phyloP scores from a whole-genome alignment of 2,113 vertebrate species.

The Odontesthes bonariensis region DNA sequence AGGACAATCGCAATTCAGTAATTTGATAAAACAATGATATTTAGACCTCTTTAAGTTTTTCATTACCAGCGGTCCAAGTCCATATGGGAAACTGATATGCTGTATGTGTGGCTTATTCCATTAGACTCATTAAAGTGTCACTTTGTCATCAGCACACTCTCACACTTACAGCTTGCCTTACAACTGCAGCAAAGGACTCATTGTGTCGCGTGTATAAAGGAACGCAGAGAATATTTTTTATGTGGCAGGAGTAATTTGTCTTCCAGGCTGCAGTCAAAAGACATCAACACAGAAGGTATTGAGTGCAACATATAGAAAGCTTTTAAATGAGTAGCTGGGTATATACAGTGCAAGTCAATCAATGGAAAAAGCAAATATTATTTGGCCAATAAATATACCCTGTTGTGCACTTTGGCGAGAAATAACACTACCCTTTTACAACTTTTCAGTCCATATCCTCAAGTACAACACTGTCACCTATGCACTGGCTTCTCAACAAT shows the following conservation, averaged over 20 bases:
- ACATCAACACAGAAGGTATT: slow-evolving; percentile 43
- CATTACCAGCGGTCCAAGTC: slow-evolving; percentile 57
- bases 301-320: slow-evolving; percentile 39
- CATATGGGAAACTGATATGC: slow-evolving; percentile 60
- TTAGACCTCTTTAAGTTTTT: slow-evolving; percentile 54
- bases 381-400: slow-evolving; percentile 25
- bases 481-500: slow-evolving; percentile 21
- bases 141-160: slow-evolving; percentile 69
- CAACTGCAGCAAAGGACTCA: slow-evolving; percentile 64
- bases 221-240: slow-evolving; percentile 54
- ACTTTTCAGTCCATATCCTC: slow-evolving; percentile 19
- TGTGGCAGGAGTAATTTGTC: slow-evolving; percentile 62
- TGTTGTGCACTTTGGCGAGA: neutral
- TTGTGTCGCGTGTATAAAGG: slow-evolving; percentile 60
- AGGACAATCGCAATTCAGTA: slow-evolving; percentile 49
- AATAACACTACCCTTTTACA: slow-evolving; percentile 7
- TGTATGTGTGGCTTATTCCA: slow-evolving; percentile 71
- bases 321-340: slow-evolving; percentile 16
- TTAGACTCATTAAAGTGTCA: slow-evolving; percentile 78
- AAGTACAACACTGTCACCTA: slow-evolving; percentile 9
- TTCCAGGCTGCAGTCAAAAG: slow-evolving; percentile 59
- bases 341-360: slow-evolving; percentile 10
- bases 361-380: slow-evolving; percentile 17
- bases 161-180: slow-evolving; percentile 49
- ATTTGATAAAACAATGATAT: slow-evolving; percentile 76